Base-by-base conservation (phyloP, 2,113 vertebrate species). In the Lethenteron camtschaticum region DNA sequence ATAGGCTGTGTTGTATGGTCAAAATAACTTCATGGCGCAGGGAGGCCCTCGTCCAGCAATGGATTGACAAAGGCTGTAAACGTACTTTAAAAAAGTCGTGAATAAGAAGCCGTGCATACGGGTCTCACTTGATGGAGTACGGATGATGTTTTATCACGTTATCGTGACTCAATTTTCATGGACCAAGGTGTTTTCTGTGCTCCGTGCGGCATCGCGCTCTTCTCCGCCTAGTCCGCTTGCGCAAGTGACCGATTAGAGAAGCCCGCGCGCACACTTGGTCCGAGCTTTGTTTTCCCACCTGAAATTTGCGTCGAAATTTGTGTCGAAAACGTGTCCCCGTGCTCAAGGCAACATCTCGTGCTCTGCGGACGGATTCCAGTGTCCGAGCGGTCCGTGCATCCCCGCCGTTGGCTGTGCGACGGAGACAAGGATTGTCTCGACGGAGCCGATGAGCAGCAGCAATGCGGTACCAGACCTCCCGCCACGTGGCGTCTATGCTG, bases 331-430 rank as follows among this genome's bases (percentile, higher is more conserved):
- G 63, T 66, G n/a, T 9, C 63, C n/a, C n/a, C 63, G 24, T n/a
- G 24, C 24, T 24, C 63, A 20, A 20, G 20, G 63, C 63, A 11
- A 20, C 41, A 41, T 41, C 41, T 66, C 63, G 63, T 66, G 63
- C 63, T 16, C n/a, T 20, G n/a, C 63, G 20, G 10, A 11, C 63
- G n/a, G n/a, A 20, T 66, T 66, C 63, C 20, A 16, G n/a, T 66
- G 63, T 66, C 63, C 63, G 9, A 20, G n/a, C 20, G 63, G 63
- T 66, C 63, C n/a, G 20, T 66, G 63, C 63, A 66, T 66, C 63
- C 63, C n/a, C 9, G n/a, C 63, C n/a, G 8, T 66, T 66, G 63
- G 63, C n/a, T 16, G 20, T 66, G 63, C 20, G 63, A 66, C 10
- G 63, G 63, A 66, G 63, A 66, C 20, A n/a, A 66, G 63, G 63